Evolutionary conservation across 2,888 invertebrate species (phyloP).

Genomic region (Opisthograptis luteolata): DNA sequence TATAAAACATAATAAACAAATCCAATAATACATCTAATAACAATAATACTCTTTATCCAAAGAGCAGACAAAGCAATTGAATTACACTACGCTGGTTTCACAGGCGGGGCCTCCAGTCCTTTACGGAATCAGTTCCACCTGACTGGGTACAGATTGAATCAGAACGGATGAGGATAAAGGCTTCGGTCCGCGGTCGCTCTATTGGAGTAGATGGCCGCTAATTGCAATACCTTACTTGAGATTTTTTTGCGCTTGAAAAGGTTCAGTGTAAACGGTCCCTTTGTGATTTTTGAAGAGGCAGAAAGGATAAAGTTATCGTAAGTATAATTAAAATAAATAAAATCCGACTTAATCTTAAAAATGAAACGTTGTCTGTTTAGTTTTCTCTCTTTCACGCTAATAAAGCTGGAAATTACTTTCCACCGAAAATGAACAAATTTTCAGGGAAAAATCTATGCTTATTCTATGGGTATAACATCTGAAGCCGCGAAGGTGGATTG

Average conservation of each 20-base stretch:
- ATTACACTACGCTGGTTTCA: constrained; percentile 30
- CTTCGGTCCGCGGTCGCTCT: constrained; percentile 8
- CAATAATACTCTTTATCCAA: constrained; percentile 23
- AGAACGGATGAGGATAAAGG: constrained; percentile 23
- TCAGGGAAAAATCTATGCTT: no score
- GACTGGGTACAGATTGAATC: constrained; percentile 24
- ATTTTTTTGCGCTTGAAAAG: constrained; percentile 5
- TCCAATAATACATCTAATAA: constrained; percentile 20
- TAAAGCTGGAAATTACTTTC: no score
- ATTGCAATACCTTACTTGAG: constrained; percentile 6
- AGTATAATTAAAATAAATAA: no score
- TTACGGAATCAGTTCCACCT: constrained; percentile 23
- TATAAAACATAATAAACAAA: neutral
- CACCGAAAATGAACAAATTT: no score
- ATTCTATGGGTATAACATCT: no score
- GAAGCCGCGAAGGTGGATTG: no score
- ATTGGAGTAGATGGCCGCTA: constrained; percentile 14
- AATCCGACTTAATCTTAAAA: no score
- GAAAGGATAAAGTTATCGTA: no score
- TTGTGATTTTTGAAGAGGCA: neutral
- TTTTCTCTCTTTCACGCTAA: no score
- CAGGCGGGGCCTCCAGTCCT: constrained; percentile 15
- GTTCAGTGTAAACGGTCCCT: neutral
- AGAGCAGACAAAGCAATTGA: constrained; percentile 30
- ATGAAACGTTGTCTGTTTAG: no score